A percentile compares a stretch with the other conserved stretches of the same genome.
These are phyloP conservation scores for Drosophila stalkeri DNA, from an alignment of 2,888 invertebrate genomes.

Conservation along the genomic window DNA sequence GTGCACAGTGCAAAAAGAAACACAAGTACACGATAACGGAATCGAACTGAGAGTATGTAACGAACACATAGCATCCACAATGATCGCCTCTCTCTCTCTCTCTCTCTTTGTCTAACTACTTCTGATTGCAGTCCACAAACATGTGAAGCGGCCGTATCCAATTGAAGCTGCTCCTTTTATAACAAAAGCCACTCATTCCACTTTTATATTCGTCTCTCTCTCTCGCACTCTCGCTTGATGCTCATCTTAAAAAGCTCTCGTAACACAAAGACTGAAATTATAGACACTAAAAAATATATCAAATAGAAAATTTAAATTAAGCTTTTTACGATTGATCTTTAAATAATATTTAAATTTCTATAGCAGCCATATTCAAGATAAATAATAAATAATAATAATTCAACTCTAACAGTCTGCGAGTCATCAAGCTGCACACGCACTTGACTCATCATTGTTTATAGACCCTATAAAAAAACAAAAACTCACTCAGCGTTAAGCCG, in stretches of 20 bases:
- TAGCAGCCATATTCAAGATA: background rate
- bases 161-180: background rate
- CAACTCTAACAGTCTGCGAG: background rate
- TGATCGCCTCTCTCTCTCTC: background rate
- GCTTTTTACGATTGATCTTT: background rate
- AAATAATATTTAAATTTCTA: background rate
- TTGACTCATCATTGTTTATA: constrained; percentile 37
- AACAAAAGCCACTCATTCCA: background rate
- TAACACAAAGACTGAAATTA: no score
- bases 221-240: no score
- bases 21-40: background rate
- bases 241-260: no score
- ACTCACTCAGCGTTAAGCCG: constrained; percentile 43
- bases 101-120: background rate
- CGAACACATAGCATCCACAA: background rate
- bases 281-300: no score
- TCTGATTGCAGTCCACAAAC: background rate
- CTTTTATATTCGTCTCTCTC: background rate
- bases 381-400: background rate
- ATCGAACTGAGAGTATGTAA: background rate
- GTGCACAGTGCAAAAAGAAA: background rate
- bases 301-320: background rate
- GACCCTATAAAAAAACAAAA: constrained; percentile 23
- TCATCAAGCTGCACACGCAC: constrained; percentile 26
- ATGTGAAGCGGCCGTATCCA: no score